Percentiles rank a stretch among this genome's conserved stretches.
Conservation (phyloP, 1,140 invertebrate species). For the Aphaenogaster floridana region DNA sequence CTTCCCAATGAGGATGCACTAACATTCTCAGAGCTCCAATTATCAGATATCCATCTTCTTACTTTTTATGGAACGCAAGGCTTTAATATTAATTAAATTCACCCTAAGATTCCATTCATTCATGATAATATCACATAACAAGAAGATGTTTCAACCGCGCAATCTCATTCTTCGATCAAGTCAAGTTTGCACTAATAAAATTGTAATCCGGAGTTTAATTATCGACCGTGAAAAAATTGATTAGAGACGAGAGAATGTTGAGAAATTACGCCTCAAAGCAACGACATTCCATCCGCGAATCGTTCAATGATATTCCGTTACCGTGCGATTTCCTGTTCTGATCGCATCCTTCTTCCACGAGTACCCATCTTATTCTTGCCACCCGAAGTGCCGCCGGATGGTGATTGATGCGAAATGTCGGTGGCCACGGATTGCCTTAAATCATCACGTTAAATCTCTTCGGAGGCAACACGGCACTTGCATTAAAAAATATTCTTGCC, state of each 20-base stretch:
- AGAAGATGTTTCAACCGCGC: not conserved
- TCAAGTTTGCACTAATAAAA: not conserved
- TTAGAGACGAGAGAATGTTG: slow-evolving; percentile 1
- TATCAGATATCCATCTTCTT: slow-evolving; percentile 18
- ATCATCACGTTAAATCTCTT: slow-evolving; percentile 24
- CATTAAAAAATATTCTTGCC: not conserved
- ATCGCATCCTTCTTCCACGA: slow-evolving; percentile 41
- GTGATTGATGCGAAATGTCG: slow-evolving; percentile 1
- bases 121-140: not conserved
- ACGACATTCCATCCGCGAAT: slow-evolving; percentile 19
- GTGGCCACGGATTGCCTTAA: slow-evolving; percentile 31
- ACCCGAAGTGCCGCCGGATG: not conserved
- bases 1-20: not conserved
- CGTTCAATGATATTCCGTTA: slow-evolving; percentile 59
- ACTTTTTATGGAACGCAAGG: slow-evolving; percentile 22
- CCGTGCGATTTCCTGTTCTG: slow-evolving; percentile 53
- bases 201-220: slow-evolving; percentile 12
- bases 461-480: not conserved
- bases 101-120: slow-evolving; percentile 13
- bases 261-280: slow-evolving; percentile 8
- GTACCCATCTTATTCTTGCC: slow-evolving; percentile 20
- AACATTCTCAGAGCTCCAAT: slow-evolving; percentile 15
- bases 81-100: slow-evolving; percentile 40
- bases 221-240: slow-evolving; percentile 4
- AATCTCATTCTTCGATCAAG: not conserved